Percentiles rank a stretch among this genome's conserved stretches.
Evolutionary conservation across 1,140 invertebrate species (phyloP).

Genomic region (Copidosoma floridanum): DNA sequence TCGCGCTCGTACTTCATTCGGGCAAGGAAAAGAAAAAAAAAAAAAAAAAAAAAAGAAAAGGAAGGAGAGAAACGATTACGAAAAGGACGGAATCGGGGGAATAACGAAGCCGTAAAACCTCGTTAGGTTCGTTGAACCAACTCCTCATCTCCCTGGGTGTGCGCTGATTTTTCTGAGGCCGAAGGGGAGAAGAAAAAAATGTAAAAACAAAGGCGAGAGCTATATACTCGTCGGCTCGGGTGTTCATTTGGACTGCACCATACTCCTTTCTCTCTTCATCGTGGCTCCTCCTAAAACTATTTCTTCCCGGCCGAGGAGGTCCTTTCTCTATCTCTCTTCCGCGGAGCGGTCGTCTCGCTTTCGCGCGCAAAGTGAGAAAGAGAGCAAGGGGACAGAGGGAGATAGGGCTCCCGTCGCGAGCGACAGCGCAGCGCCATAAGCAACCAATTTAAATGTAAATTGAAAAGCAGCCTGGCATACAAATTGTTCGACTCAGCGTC

Average conservation of each 20-base stretch:
- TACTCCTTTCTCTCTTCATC: not conserved
- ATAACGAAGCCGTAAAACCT: slow-evolving; percentile 17
- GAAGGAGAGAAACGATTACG: not conserved
- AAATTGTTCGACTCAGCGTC: slow-evolving; percentile 58
- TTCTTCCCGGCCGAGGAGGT: not conserved
- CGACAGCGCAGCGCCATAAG: slow-evolving; percentile 55
- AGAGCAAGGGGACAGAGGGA: too few relatives aligned
- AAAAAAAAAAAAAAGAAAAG: not conserved
- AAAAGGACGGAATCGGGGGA: not conserved
- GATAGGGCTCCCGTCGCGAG: slow-evolving; percentile 54
- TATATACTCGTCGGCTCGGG: too few relatives aligned
- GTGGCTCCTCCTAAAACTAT: not conserved
- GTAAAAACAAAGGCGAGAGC: too few relatives aligned
- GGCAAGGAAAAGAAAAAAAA: not conserved
- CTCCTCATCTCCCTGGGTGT: not conserved
- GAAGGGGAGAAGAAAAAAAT: too few relatives aligned
- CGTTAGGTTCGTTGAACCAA: slow-evolving; percentile 8
- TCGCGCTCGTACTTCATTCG: too few relatives aligned
- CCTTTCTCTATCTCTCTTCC: slow-evolving; percentile 1
- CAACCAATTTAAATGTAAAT: slow-evolving; percentile 61
- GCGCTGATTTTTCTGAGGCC: too few relatives aligned
- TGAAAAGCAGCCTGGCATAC: slow-evolving; percentile 59
- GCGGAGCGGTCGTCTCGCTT: slow-evolving; percentile 2
- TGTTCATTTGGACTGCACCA: too few relatives aligned
- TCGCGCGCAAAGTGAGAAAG: too few relatives aligned